Evolutionary conservation across 2,113 vertebrate genomes (phyloP).

Genomic region (Lota lota): DNA sequence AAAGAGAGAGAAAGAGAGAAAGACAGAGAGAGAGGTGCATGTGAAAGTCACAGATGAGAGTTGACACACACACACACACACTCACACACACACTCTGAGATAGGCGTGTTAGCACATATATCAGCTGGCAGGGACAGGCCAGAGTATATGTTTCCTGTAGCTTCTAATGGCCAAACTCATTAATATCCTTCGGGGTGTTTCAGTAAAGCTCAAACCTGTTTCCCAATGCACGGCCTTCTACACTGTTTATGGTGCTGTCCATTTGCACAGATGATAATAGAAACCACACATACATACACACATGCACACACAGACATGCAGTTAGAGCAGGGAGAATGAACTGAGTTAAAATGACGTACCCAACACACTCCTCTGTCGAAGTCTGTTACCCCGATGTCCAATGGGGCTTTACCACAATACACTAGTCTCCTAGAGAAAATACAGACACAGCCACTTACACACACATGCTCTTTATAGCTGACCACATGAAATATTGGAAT

Average conservation of each 20-base stretch:
- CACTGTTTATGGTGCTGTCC: too few relatives aligned
- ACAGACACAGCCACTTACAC: background rate
- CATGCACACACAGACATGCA: background rate
- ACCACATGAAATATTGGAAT: constrained; percentile 10
- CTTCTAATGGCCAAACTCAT: constrained; percentile 4
- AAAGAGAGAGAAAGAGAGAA: constrained; percentile 10
- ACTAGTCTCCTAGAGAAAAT: constrained; percentile 21
- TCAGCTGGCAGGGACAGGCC: constrained; percentile 23
- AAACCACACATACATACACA: too few relatives aligned
- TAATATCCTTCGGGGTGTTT: constrained; percentile 38
- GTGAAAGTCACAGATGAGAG: constrained; percentile 29
- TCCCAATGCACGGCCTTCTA: too few relatives aligned
- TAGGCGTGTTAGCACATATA: too few relatives aligned
- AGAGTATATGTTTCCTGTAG: constrained; percentile 13
- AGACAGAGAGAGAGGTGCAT: constrained; percentile 20
- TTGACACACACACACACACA: constrained; percentile 6
- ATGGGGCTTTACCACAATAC: constrained; percentile 23
- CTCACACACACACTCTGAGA: too few relatives aligned
- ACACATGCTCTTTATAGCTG: background rate
- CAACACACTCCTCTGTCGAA: constrained; percentile 17
- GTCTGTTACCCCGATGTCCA: constrained; percentile 25
- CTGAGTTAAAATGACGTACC: constrained; percentile 14
- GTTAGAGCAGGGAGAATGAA: constrained; percentile 15
- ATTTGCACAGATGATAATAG: too few relatives aligned
- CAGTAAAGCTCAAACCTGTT: constrained; percentile 16